Conservation (phyloP, 2,797 vertebrate species). For the Chiloscyllium punctatum region DNA sequence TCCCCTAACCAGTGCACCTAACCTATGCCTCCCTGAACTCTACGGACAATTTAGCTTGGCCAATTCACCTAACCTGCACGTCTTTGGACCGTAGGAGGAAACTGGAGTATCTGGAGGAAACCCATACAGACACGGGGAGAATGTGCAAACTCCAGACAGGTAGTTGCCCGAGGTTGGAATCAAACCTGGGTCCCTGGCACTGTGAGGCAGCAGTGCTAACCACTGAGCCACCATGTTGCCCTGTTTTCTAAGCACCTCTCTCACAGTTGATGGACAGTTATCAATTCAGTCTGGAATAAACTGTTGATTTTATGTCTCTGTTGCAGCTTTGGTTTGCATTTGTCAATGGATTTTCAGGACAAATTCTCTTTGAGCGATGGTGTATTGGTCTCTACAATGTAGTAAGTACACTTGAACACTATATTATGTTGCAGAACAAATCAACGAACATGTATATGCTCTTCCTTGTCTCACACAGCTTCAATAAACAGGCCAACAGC, state of each 20-base stretch:
- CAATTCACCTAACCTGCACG: too few relatives aligned
- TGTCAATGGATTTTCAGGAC: slow-evolving; percentile 96
- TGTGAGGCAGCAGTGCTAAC: too few relatives aligned
- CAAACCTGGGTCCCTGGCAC: too few relatives aligned
- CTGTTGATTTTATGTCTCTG: slow-evolving; percentile 44
- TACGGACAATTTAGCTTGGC: too few relatives aligned
- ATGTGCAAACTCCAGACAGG: too few relatives aligned
- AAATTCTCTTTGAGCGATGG: slow-evolving; percentile 98
- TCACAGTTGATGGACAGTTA: neutral
- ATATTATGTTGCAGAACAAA: slow-evolving; percentile 34
- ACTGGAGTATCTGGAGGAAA: too few relatives aligned
- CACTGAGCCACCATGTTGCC: too few relatives aligned
- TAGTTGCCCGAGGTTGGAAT: too few relatives aligned
- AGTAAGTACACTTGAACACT: slow-evolving; percentile 67
- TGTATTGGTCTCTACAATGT: slow-evolving; percentile 98
- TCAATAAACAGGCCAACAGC: neutral
- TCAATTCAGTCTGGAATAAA: neutral
- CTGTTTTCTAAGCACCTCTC: neutral
- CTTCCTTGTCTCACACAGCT: neutral
- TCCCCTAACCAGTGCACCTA: too few relatives aligned
- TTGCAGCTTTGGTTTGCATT: slow-evolving; percentile 98
- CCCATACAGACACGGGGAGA: too few relatives aligned
- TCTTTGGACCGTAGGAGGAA: too few relatives aligned
- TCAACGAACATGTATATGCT: neutral
- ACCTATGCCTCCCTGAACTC: too few relatives aligned